A percentile compares a stretch with the other conserved stretches of the same genome.
Conservation (phyloP, 2,888 invertebrate species). For the Unio delphinus region DNA sequence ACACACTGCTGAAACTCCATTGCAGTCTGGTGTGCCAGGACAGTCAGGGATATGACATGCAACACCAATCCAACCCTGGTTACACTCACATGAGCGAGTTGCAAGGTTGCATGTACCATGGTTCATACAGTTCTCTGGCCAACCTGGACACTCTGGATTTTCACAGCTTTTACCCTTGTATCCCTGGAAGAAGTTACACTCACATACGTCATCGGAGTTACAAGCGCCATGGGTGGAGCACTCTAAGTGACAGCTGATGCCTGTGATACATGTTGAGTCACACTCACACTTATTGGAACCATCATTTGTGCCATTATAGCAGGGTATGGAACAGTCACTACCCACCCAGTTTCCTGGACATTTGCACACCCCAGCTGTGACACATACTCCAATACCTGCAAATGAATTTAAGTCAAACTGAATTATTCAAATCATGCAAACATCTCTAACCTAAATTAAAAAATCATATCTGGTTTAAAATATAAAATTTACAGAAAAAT, state of each 20-base stretch:
- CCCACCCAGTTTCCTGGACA: constrained; percentile 45
- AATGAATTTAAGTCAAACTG: background rate
- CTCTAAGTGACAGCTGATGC: constrained; percentile 34
- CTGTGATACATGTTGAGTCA: constrained; percentile 30
- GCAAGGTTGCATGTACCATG: constrained; percentile 56
- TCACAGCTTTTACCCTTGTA: constrained; percentile 49
- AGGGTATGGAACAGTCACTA: constrained; percentile 41
- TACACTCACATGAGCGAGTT: constrained; percentile 43
- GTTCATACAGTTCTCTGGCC: constrained; percentile 50
- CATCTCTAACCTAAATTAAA: no score
- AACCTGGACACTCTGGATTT: constrained; percentile 51
- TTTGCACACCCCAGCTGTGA: constrained; percentile 38
- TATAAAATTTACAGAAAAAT: no score
- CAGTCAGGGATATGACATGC: constrained; percentile 55
- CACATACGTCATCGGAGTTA: constrained; percentile 35
- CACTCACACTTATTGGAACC: constrained; percentile 44
- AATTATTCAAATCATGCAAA: background rate
- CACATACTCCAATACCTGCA: constrained; percentile 46
- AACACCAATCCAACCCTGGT: constrained; percentile 48
- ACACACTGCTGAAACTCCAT: constrained; percentile 43
- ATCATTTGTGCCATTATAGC: constrained; percentile 48
- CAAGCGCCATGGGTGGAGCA: constrained; percentile 49
- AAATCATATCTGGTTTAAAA: no score
- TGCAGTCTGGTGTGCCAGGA: constrained; percentile 48
- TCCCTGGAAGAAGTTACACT: constrained; percentile 48